Evolutionary conservation across 2,113 vertebrate species (phyloP).

Genomic region (Bujurquina vittata): DNA sequence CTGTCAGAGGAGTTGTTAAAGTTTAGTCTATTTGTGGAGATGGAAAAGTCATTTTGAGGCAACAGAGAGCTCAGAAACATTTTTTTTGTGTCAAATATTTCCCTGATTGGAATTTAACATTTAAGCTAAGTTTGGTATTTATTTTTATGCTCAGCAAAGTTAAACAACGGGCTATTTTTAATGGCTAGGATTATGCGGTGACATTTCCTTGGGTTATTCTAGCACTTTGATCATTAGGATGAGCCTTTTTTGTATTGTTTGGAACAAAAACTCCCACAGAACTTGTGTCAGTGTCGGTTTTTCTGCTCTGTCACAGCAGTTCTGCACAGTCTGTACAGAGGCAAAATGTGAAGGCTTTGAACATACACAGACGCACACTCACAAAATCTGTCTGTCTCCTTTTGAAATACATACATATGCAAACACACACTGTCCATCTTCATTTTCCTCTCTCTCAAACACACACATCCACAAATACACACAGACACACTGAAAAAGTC

Average conservation of each 20-base stretch:
- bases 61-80: conserved; percentile 4
- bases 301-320: conserved; percentile 64
- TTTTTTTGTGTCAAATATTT: conserved; percentile 33
- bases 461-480: conserved; percentile 27
- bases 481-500: conserved; percentile 17
- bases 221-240: conserved; percentile 53
- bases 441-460: conserved; percentile 25
- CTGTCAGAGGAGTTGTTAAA: conserved; percentile 40
- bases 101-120: conserved; percentile 53
- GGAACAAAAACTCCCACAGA: conserved; percentile 53
- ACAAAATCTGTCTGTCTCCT: conserved; percentile 25
- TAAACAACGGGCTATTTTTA: conserved; percentile 50
- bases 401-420: conserved; percentile 33
- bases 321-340: conserved; percentile 39
- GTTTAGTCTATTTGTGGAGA: conserved; percentile 53
- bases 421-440: conserved; percentile 52
- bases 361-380: conserved; percentile 9
- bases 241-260: conserved; percentile 51
- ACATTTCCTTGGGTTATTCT: conserved; percentile 51
- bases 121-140: conserved; percentile 42
- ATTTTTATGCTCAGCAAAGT: conserved; percentile 38
- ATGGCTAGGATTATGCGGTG: conserved; percentile 42
- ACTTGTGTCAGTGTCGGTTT: conserved; percentile 52
- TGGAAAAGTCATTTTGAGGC: conserved; percentile 30
- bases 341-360: conserved; percentile 53